These are phyloP conservation scores for Drosophila testacea DNA, from an alignment of 2,888 invertebrate species.

Conservation along the genomic window DNA sequence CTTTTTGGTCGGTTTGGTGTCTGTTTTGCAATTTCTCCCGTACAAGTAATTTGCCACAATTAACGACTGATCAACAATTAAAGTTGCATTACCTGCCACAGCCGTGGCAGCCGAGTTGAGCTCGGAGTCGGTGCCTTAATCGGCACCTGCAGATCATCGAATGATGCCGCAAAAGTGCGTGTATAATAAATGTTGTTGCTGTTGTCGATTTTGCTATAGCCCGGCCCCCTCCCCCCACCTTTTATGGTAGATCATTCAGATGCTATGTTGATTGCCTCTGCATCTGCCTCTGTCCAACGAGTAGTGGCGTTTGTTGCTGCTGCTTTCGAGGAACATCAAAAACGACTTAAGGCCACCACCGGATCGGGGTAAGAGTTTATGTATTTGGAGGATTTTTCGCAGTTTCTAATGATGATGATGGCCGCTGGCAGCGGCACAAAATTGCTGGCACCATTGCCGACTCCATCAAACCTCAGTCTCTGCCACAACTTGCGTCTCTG, in stretches of 20 bases:
- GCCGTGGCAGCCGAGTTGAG: not conserved
- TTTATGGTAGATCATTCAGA: slow-evolving; percentile 18
- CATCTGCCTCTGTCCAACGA: slow-evolving; percentile 9
- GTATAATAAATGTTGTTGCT: slow-evolving; percentile 58
- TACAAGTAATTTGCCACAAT: slow-evolving; percentile 73
- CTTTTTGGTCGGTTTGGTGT: slow-evolving; percentile 44
- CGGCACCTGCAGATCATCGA: slow-evolving; percentile 68
- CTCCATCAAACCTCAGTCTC: slow-evolving; percentile 33
- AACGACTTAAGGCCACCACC: slow-evolving; percentile 75
- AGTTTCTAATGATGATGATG: slow-evolving; percentile 77
- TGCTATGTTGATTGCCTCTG: slow-evolving; percentile 53
- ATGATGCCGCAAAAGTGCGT: slow-evolving; percentile 72
- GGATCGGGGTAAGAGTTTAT: slow-evolving; percentile 2
- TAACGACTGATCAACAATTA: slow-evolving; percentile 79
- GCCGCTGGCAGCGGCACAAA: slow-evolving; percentile 57
- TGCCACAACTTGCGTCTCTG: not conserved
- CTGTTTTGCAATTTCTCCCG: slow-evolving; percentile 62
- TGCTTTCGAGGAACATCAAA: slow-evolving; percentile 63
- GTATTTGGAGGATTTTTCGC: slow-evolving; percentile 74
- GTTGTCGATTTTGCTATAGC: slow-evolving; percentile 23
- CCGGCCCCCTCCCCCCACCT: slow-evolving; percentile 19
- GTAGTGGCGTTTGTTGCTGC: slow-evolving; percentile 44
- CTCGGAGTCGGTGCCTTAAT: slow-evolving; percentile 39
- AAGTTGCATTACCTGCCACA: slow-evolving; percentile 68
- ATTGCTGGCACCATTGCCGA: slow-evolving; percentile 53